Percentiles rank a stretch among this genome's conserved stretches.
Conservation (phyloP, 2,797 vertebrate genomes). For the Anguilla pacifica region DNA sequence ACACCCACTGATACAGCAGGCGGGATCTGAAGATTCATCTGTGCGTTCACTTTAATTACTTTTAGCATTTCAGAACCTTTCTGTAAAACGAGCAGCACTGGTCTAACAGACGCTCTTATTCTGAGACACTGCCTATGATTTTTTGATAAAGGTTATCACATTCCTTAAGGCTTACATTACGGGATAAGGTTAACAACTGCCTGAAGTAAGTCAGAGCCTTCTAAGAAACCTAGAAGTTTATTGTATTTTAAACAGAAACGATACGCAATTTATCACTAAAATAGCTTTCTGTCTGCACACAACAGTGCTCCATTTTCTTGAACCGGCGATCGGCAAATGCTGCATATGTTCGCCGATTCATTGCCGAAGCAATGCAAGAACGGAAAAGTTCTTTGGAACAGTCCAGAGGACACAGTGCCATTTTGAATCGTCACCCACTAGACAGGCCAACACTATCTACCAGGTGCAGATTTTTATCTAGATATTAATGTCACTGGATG, state of each 20-base stretch:
- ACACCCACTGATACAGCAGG: background rate
- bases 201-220: constrained; percentile 60
- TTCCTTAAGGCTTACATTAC: constrained; percentile 57
- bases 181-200: constrained; percentile 65
- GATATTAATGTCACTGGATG: background rate
- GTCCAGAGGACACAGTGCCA: background rate
- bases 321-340: background rate
- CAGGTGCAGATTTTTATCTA: background rate
- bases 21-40: background rate
- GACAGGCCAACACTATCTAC: background rate
- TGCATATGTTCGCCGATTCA: background rate
- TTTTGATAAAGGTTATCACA: constrained; percentile 50
- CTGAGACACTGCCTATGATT: background rate
- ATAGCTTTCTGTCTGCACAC: background rate
- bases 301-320: background rate
- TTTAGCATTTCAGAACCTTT: background rate
- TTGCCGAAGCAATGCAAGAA: background rate
- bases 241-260: constrained; percentile 50
- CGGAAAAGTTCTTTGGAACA: background rate
- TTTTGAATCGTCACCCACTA: background rate
- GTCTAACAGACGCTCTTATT: background rate
- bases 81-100: background rate
- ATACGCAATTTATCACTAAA: constrained; percentile 31
- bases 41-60: background rate
- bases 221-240: constrained; percentile 39